Evolutionary conservation across 2,888 invertebrate genomes (phyloP).

Genomic region (Ichneumon xanthorius): DNA sequence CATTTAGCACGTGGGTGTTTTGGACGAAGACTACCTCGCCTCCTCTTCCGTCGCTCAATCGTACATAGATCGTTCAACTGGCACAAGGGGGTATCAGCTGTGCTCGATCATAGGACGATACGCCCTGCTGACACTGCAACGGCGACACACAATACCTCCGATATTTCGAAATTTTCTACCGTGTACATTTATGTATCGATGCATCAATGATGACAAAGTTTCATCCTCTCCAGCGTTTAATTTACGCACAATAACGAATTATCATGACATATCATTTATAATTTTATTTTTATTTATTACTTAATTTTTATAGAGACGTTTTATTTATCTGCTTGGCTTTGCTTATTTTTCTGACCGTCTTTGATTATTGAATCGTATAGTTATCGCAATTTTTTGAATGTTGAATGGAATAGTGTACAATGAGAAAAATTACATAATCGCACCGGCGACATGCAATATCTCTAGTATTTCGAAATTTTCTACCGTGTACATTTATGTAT

Average conservation of each 20-base stretch:
- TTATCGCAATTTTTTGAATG: no score
- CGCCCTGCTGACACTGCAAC: neutral
- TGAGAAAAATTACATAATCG: no score
- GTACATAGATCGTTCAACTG: neutral
- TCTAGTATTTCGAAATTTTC: neutral
- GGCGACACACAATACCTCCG: neutral
- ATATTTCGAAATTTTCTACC: neutral
- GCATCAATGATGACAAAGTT: constrained; percentile 17
- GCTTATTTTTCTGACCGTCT: neutral
- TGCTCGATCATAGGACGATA: neutral
- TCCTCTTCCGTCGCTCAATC: constrained; percentile 36
- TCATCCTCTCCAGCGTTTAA: neutral
- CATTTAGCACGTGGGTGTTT: constrained; percentile 63
- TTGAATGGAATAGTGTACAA: no score
- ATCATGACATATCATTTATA: neutral
- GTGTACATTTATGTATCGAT: neutral
- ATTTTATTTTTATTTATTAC: neutral
- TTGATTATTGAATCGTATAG: no score
- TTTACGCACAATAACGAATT: neutral
- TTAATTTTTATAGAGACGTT: neutral
- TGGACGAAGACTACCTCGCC: constrained; percentile 40
- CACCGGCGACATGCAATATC: no score
- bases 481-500: neutral
- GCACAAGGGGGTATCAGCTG: neutral
- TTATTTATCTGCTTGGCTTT: no score